Conservation (phyloP, 2,888 invertebrate species). For the Drosophila recens region DNA sequence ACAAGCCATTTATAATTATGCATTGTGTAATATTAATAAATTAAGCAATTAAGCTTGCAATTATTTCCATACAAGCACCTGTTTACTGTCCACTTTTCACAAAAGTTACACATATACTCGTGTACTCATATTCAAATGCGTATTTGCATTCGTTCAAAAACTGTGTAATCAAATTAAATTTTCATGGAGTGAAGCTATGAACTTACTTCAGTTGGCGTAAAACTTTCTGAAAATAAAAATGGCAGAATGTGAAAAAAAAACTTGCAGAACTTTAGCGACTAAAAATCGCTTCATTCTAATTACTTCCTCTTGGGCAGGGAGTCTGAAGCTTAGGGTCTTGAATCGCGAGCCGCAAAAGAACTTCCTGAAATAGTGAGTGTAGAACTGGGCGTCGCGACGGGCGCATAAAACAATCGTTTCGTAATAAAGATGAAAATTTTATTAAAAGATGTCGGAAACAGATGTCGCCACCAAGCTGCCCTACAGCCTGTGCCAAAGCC, state of each 20-base stretch:
- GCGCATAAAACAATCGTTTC: constrained; percentile 85
- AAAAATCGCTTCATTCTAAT: constrained; percentile 83
- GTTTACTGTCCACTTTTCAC: constrained; percentile 60
- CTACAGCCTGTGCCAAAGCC: constrained; percentile 38
- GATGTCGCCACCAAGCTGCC: constrained; percentile 82
- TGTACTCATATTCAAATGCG: background rate
- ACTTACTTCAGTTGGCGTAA: constrained; percentile 35
- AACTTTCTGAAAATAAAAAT: constrained; percentile 31
- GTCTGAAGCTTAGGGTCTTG: background rate
- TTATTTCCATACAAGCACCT: constrained; percentile 70
- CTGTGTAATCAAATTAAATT: constrained; percentile 48
- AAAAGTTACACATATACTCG: constrained; percentile 28
- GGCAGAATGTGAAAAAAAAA: constrained; percentile 32
- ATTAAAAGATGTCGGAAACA: constrained; percentile 86
- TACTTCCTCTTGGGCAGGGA: constrained; percentile 74
- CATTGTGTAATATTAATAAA: constrained; percentile 75
- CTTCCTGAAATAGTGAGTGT: constrained; percentile 66
- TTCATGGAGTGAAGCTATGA: constrained; percentile 59
- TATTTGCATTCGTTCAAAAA: constrained; percentile 4
- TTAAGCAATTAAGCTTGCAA: constrained; percentile 70
- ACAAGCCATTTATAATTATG: constrained; percentile 52
- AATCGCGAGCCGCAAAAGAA: constrained; percentile 69
- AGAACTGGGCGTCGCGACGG: constrained; percentile 30
- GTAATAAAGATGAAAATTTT: constrained; percentile 86
- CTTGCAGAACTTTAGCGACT: constrained; percentile 54